Evolutionary conservation across 2,888 invertebrate species (phyloP).

Genomic region (Drosophila leonis): DNA sequence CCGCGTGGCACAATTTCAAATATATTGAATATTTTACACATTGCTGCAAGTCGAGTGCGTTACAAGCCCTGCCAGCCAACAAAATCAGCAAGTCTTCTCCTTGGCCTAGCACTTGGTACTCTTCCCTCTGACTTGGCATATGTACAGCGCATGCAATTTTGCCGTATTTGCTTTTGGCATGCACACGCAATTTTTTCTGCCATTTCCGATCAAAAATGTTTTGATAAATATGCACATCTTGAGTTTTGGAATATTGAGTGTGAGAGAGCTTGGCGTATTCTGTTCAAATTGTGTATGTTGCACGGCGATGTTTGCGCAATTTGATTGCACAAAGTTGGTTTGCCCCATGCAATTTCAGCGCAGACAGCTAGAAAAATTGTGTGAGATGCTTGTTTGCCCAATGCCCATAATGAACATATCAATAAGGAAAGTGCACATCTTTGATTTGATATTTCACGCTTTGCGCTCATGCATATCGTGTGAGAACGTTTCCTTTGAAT

Average conservation of each 20-base stretch:
- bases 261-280: constrained; percentile 4
- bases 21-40: constrained; percentile 65
- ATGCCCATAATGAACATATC: constrained; percentile 70
- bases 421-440: constrained; percentile 47
- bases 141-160: constrained; percentile 53
- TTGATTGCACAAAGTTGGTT: constrained; percentile 79
- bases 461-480: background rate
- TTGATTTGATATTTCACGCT: constrained; percentile 40
- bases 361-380: constrained; percentile 49
- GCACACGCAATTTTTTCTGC: constrained; percentile 64
- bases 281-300: constrained; percentile 21
- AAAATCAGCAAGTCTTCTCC: constrained; percentile 16
- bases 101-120: constrained; percentile 27
- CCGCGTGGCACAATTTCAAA: constrained; percentile 62
- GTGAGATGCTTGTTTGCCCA: constrained; percentile 35
- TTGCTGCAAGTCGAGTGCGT: constrained; percentile 40
- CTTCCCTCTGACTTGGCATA: constrained; percentile 23
- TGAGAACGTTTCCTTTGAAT: background rate
- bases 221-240: constrained; percentile 77
- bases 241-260: constrained; percentile 58
- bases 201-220: constrained; percentile 68
- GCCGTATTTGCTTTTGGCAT: constrained; percentile 68
- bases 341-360: constrained; percentile 64
- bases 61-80: constrained; percentile 30
- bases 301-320: constrained; percentile 63